Evolutionary conservation across 2,888 invertebrate species (phyloP), one percentile per base, ranked within the genome.

Genomic region (Carabus problematicus): DNA sequence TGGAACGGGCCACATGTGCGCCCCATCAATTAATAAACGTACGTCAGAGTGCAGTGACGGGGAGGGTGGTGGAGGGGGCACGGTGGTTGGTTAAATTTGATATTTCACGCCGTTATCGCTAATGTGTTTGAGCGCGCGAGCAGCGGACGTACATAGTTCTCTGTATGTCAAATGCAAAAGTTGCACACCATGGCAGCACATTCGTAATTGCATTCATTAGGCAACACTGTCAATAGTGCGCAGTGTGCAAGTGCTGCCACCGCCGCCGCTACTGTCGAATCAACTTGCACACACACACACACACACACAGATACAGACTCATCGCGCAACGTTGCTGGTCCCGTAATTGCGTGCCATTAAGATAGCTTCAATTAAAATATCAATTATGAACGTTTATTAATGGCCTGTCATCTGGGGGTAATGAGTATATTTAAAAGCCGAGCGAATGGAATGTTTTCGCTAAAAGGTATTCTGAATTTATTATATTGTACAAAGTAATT

Each of bases 311-410:
- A 12, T 14, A 8, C 4, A 18, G 40, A 29, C 11, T 9, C 14
- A 12, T 18, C 11, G 12, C 29, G 56, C 29, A 29, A 29, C 29
- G 29, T 29, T 29, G 39, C n/a, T 47, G 45, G 45, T 42, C 16
- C 14, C 64, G 45, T 72, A 72, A 72, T 72, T 70, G 71, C 72
- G 29, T 6, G 68, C 70, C 74, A 73, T 75, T 75, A 75, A 74
- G 74, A 74, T 72, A 70, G 62, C 70, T 74, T 74, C 75, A 75
- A 75, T 75, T 75, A 75, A 75, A 75, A 75, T 74, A 74, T 75
- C 74, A 75, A 75, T 75, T 75, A 74, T 73, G 72, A 71, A 71
- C 72, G 67, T 73, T 75, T 73, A 74, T 74, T 74, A 74, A 74
- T 74, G 72, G 71, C 70, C 74, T 73, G 73, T 73, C 73, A 71